Evolutionary conservation across 2,888 invertebrate species (phyloP).

Genomic region (Morpho achilles): DNA sequence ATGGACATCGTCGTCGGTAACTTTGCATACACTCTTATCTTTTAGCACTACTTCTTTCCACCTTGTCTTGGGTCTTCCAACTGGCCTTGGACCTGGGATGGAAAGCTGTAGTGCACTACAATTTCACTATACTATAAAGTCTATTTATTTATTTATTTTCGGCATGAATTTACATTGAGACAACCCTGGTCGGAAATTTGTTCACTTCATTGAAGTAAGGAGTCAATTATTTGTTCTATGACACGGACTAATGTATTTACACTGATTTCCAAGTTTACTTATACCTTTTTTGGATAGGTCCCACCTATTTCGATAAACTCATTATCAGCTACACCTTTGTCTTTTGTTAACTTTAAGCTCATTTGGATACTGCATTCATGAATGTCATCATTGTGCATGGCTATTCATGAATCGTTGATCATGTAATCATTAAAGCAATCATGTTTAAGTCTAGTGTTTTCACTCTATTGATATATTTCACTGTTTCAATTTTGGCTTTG

Average conservation of each 20-base stretch:
- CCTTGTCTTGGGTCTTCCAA: too few species aligned
- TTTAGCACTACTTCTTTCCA: too few species aligned
- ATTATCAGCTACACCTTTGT: constrained; percentile 47
- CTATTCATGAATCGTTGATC: constrained; percentile 21
- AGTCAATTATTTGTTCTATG: constrained; percentile 30
- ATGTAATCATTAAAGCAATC: constrained; percentile 40
- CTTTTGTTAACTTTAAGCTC: constrained; percentile 42
- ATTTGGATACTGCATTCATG: constrained; percentile 51
- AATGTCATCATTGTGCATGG: constrained; percentile 34
- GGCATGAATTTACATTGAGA: neutral
- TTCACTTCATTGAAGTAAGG: constrained; percentile 27
- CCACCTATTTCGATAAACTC: constrained; percentile 58
- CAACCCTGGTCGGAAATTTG: constrained; percentile 18
- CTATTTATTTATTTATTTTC: too few species aligned
- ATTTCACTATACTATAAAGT: too few species aligned
- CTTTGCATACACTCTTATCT: too few species aligned
- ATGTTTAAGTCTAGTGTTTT: constrained; percentile 59
- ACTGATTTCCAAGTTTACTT: constrained; percentile 62
- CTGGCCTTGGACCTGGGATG: too few species aligned
- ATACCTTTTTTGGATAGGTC: constrained; percentile 59
- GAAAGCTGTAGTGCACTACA: too few species aligned
- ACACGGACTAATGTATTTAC: constrained; percentile 47
- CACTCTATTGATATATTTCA: constrained; percentile 46
- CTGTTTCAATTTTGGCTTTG: constrained; percentile 49
- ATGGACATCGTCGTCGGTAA: too few species aligned